A percentile compares a stretch with the other conserved stretches of the same genome.
phyloP scores from a whole-genome alignment of 1,140 invertebrate species.

The Wasmannia auropunctata region DNA sequence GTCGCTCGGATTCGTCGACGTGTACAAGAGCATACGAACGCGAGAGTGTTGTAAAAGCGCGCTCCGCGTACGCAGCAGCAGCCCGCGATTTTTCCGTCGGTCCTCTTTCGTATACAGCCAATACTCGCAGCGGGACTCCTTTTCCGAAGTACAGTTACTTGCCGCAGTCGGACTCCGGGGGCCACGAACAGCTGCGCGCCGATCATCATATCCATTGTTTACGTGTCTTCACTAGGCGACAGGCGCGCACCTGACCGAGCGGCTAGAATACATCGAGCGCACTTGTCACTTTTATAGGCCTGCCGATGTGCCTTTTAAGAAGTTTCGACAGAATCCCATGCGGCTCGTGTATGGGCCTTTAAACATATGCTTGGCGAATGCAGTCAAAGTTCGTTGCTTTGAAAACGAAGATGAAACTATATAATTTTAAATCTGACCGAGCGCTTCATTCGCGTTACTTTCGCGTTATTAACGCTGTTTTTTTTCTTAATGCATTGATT shows the following conservation, averaged over 20 bases:
- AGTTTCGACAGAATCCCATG: not conserved
- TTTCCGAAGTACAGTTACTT: not conserved
- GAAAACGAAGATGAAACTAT: not conserved
- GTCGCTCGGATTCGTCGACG: not conserved
- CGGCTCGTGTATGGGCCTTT: not conserved
- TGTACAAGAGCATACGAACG: not conserved
- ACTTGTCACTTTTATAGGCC: not conserved
- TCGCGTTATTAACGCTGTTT: not conserved
- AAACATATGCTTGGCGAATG: not conserved
- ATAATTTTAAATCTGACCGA: not conserved
- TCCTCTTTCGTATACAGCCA: not conserved
- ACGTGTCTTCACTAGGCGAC: conserved; percentile 12
- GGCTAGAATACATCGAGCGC: not conserved
- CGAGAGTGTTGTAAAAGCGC: not conserved
- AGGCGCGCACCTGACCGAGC: conserved; percentile 24
- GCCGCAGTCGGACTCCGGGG: conserved; percentile 37
- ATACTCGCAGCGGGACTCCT: not conserved
- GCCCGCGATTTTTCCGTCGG: conserved; percentile 1
- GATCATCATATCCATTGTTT: conserved; percentile 43
- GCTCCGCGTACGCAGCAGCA: conserved; percentile 6
- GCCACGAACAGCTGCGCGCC: conserved; percentile 20
- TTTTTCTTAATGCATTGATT: not conserved
- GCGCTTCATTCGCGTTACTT: not conserved
- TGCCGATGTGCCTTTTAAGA: not conserved
- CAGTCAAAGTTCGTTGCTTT: not conserved